Conservation (phyloP, 2,888 invertebrate species). For the Euspilapteryx auroguttella region DNA sequence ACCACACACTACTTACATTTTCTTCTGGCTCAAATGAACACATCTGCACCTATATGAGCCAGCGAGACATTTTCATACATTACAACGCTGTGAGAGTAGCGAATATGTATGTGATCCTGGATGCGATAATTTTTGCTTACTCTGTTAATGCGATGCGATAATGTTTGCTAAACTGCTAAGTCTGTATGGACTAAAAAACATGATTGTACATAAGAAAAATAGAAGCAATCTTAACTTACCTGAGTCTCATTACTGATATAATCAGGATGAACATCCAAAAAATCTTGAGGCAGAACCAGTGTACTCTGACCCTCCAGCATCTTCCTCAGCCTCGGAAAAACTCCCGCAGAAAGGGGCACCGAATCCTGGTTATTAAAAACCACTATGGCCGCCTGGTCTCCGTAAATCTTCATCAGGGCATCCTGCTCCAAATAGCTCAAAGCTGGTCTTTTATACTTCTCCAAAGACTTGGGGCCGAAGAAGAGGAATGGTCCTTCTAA, state of each 20-base stretch:
- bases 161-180: no score
- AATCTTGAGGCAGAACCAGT: constrained; percentile 59
- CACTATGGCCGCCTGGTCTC: constrained; percentile 58
- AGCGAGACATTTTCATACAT: no score
- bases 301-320: constrained; percentile 51
- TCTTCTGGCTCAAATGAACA: no score
- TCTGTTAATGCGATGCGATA: no score
- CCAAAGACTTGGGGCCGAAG: constrained; percentile 57
- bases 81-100: no score
- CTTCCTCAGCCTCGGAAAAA: constrained; percentile 58
- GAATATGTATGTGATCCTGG: no score
- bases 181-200: no score
- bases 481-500: constrained; percentile 63
- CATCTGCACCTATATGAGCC: no score
- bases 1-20: no score
- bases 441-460: constrained; percentile 47
- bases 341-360: constrained; percentile 50
- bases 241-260: constrained; percentile 64
- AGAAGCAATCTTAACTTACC: constrained; percentile 34
- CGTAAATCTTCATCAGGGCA: constrained; percentile 59
- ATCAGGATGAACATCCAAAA: constrained; percentile 60
- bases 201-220: no score
- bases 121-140: no score
- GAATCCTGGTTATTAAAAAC: constrained; percentile 63
- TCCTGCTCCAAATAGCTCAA: constrained; percentile 54